Conservation (phyloP, 2,888 invertebrate genomes). For the Heterodera filipjevi region DNA sequence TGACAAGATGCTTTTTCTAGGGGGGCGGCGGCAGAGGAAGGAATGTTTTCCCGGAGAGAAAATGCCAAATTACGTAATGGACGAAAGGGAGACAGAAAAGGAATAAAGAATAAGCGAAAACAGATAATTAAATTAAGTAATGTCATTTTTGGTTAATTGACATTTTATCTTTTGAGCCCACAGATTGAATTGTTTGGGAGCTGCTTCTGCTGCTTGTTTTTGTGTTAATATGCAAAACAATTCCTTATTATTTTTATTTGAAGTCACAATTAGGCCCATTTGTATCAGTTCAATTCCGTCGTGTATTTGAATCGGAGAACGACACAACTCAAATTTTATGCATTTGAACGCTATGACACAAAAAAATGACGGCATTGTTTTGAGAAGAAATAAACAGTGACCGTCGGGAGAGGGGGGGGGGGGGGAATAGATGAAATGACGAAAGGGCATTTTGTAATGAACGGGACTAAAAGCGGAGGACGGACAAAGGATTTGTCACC, state of each 20-base stretch:
- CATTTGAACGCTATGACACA: too few relatives aligned
- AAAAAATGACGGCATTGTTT: too few relatives aligned
- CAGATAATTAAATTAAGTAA: neutral
- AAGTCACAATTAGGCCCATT: too few relatives aligned
- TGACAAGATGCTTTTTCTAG: neutral
- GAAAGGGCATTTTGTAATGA: neutral
- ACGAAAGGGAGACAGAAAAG: neutral
- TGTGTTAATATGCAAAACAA: too few relatives aligned
- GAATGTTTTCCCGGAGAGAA: neutral
- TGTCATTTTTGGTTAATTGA: neutral
- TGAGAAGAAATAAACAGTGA: too few relatives aligned
- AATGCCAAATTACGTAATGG: conserved; percentile 6
- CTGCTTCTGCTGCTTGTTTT: too few relatives aligned
- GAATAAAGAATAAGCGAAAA: neutral
- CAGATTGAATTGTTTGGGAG: too few relatives aligned
- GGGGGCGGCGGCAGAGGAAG: neutral
- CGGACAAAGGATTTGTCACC: conserved; percentile 8
- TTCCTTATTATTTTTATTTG: too few relatives aligned
- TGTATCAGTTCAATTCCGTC: too few relatives aligned
- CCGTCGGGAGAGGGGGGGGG: neutral
- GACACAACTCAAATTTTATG: too few relatives aligned
- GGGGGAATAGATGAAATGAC: neutral
- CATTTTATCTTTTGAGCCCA: too few relatives aligned
- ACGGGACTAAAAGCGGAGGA: neutral
- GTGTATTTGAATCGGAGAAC: too few relatives aligned